Conservation (phyloP, 2,888 invertebrate genomes). For the Mechanitis messenoides region DNA sequence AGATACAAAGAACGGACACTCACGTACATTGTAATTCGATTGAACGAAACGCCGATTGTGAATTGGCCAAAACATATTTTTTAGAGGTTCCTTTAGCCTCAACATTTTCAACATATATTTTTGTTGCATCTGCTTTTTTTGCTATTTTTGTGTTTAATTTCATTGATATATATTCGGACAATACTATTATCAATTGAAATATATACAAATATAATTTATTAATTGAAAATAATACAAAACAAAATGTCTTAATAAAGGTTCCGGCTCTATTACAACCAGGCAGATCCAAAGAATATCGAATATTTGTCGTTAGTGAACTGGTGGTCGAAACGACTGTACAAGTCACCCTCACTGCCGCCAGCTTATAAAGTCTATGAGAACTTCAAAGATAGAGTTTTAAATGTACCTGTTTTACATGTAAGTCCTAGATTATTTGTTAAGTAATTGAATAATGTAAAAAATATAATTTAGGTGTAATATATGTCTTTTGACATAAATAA, state of each 20-base stretch:
- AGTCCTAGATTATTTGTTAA: constrained; percentile 34
- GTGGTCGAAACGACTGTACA: constrained; percentile 82
- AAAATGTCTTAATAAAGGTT: constrained; percentile 62
- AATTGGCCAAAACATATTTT: constrained; percentile 67
- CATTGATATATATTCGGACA: background rate
- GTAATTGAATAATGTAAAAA: too few species aligned
- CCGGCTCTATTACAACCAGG: constrained; percentile 84
- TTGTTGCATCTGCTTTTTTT: constrained; percentile 3
- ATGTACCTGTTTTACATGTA: constrained; percentile 85
- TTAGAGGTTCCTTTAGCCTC: constrained; percentile 42
- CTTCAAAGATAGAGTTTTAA: constrained; percentile 79
- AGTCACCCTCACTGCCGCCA: constrained; percentile 80
- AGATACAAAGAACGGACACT: constrained; percentile 54
- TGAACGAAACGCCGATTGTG: constrained; percentile 62
- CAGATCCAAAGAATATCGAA: constrained; percentile 75
- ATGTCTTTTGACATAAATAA: too few species aligned
- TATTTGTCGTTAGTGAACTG: constrained; percentile 82
- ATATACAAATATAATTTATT: background rate
- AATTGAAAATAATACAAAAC: background rate
- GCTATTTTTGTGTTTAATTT: background rate
- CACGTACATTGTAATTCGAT: constrained; percentile 72
- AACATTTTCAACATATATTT: constrained; percentile 24
- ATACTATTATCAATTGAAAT: too few species aligned
- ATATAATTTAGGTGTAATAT: too few species aligned
- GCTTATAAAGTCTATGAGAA: constrained; percentile 79